phyloP scores from a whole-genome alignment of 2,113 vertebrate species.

The Eleginops maclovinus region DNA sequence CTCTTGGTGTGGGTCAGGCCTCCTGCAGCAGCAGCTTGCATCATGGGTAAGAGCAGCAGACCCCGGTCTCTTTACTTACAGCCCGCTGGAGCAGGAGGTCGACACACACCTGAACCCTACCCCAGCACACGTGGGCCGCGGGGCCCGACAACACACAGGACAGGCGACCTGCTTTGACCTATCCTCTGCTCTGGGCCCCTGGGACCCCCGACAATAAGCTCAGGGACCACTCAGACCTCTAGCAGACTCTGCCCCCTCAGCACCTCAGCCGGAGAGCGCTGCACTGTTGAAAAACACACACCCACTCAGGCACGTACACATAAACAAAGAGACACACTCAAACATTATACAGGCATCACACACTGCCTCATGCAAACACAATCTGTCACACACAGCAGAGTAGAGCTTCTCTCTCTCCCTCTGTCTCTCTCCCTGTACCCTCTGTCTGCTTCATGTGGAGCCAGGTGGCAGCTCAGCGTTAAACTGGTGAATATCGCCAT shows the following conservation, averaged over 20 bases:
- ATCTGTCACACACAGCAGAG: slow-evolving; percentile 71
- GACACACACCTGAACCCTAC: slow-evolving; percentile 80
- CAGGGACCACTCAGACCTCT: slow-evolving; percentile 70
- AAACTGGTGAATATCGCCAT: slow-evolving; percentile 86
- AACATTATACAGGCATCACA: slow-evolving; percentile 68
- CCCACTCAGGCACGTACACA: slow-evolving; percentile 45
- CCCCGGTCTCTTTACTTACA: slow-evolving; percentile 79
- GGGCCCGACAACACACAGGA: slow-evolving; percentile 71
- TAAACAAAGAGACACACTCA: slow-evolving; percentile 64
- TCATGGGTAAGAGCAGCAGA: slow-evolving; percentile 66
- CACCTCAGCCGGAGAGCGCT: slow-evolving; percentile 38
- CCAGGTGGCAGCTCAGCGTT: slow-evolving; percentile 50
- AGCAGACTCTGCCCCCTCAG: slow-evolving; percentile 63
- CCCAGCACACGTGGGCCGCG: slow-evolving; percentile 56
- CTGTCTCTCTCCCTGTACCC: slow-evolving; percentile 13
- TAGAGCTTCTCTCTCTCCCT: slow-evolving; percentile 44
- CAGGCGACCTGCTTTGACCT: slow-evolving; percentile 77
- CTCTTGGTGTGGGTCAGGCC: slow-evolving; percentile 44
- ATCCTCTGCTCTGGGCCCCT: slow-evolving; percentile 70
- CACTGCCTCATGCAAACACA: slow-evolving; percentile 74
- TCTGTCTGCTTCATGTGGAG: slow-evolving; percentile 37
- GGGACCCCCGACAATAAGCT: slow-evolving; percentile 71
- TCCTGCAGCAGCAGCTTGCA: slow-evolving; percentile 62
- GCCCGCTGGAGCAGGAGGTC: slow-evolving; percentile 79
- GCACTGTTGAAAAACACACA: slow-evolving; percentile 60